A percentile compares a stretch with the other conserved stretches of the same genome.
Conservation (phyloP, 2,113 vertebrate genomes). For the Tretioscincus oriximinensis region DNA sequence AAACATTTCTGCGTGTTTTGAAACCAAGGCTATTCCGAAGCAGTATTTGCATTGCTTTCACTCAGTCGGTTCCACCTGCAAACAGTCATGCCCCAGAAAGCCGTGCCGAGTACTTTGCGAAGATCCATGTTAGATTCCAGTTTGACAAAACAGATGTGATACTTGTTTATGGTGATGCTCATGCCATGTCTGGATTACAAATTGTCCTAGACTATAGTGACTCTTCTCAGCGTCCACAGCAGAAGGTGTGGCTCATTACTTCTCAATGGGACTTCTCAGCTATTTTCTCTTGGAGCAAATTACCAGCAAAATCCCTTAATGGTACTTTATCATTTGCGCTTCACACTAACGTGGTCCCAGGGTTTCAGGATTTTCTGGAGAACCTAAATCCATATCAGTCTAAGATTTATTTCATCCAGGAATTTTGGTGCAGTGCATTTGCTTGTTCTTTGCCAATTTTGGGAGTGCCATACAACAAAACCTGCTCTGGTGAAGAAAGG, state of each 20-base stretch:
- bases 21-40: background rate
- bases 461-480: background rate
- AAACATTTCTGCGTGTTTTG: background rate
- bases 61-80: background rate
- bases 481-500: background rate
- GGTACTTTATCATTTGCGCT: background rate
- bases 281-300: background rate
- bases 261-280: background rate
- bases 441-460: background rate
- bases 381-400: background rate
- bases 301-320: background rate
- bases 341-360: background rate
- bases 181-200: background rate
- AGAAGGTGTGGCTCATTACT: background rate
- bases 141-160: background rate
- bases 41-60: background rate
- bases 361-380: background rate
- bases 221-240: background rate
- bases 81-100: background rate
- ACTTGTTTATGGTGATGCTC: background rate
- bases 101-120: background rate
- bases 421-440: background rate
- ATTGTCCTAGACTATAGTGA: background rate
- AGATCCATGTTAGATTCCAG: background rate
- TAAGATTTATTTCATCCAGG: background rate